Percentiles rank a stretch among this genome's conserved stretches.
Evolutionary conservation across 2,113 vertebrate species (phyloP).

Genomic region (Podarcis muralis): DNA sequence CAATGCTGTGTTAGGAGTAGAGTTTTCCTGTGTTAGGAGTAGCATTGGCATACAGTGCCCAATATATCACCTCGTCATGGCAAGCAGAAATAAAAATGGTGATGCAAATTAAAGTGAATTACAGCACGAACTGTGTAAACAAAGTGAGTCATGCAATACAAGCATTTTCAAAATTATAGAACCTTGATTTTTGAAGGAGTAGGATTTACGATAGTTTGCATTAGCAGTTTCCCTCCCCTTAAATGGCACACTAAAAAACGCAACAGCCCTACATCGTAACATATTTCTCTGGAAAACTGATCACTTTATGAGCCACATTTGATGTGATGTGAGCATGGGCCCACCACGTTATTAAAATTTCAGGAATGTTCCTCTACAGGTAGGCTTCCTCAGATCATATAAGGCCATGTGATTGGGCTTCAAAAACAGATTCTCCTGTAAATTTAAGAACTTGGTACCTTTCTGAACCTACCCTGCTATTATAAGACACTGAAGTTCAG

Average conservation of each 20-base stretch:
- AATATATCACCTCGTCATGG: background rate
- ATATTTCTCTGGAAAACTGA: background rate
- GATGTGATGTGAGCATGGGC: background rate
- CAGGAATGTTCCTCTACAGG: no score
- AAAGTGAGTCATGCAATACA: background rate
- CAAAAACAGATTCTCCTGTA: background rate
- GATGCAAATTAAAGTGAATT: background rate
- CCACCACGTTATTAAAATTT: no score
- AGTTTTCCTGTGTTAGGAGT: background rate
- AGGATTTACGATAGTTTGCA: background rate
- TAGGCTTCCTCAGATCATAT: no score
- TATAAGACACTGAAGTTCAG: conserved; percentile 96
- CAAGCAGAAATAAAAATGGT: background rate
- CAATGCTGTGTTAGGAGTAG: background rate
- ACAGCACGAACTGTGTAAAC: background rate
- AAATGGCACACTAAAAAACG: background rate
- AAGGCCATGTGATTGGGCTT: background rate
- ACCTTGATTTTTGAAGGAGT: background rate
- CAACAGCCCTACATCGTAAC: background rate
- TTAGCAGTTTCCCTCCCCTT: background rate
- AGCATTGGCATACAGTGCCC: no score
- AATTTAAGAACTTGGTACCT: background rate
- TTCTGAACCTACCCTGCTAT: conserved; percentile 85
- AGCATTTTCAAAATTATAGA: background rate
- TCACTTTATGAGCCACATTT: background rate